Evolutionary conservation across 2,797 vertebrate species (phyloP).

Genomic region (Lacerta agilis): DNA sequence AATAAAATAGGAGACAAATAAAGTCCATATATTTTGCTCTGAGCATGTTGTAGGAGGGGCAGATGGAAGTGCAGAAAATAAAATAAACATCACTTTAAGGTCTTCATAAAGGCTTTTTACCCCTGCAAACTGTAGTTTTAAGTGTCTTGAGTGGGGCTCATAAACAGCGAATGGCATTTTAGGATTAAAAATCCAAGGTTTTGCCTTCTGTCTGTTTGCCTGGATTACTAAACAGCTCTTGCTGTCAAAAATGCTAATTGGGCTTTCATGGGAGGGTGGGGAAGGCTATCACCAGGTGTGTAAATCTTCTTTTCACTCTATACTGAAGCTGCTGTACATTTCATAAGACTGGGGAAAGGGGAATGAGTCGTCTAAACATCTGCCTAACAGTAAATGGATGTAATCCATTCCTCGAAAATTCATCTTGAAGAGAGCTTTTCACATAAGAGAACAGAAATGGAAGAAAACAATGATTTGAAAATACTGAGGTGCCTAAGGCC

Average conservation of each 20-base stretch:
- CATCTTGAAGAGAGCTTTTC: slow-evolving; percentile 57
- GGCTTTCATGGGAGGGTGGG: slow-evolving; percentile 25
- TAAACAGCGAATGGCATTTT: neutral
- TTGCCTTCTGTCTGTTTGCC: slow-evolving; percentile 17
- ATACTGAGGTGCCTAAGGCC: slow-evolving; percentile 41
- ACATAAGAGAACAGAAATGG: slow-evolving; percentile 49
- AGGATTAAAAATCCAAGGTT: neutral
- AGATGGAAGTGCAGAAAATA: neutral
- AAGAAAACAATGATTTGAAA: slow-evolving; percentile 38
- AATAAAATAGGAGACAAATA: neutral
- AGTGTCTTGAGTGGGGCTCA: slow-evolving; percentile 2
- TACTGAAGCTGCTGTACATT: slow-evolving; percentile 52
- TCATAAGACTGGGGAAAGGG: slow-evolving; percentile 47
- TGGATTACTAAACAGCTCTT: neutral
- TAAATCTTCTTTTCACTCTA: slow-evolving; percentile 60
- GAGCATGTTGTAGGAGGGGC: neutral
- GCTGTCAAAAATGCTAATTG: slow-evolving; percentile 52
- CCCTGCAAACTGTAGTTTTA: neutral
- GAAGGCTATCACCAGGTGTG: slow-evolving; percentile 31
- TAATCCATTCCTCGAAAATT: slow-evolving; percentile 62
- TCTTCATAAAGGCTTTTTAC: neutral
- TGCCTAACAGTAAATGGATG: slow-evolving; percentile 44
- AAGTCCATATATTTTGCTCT: neutral
- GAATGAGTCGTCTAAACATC: neutral
- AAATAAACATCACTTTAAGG: neutral